Percentiles rank a stretch among this genome's conserved stretches.
Evolutionary conservation across 1,140 invertebrate species (phyloP).

Genomic region (Panonychus citri): DNA sequence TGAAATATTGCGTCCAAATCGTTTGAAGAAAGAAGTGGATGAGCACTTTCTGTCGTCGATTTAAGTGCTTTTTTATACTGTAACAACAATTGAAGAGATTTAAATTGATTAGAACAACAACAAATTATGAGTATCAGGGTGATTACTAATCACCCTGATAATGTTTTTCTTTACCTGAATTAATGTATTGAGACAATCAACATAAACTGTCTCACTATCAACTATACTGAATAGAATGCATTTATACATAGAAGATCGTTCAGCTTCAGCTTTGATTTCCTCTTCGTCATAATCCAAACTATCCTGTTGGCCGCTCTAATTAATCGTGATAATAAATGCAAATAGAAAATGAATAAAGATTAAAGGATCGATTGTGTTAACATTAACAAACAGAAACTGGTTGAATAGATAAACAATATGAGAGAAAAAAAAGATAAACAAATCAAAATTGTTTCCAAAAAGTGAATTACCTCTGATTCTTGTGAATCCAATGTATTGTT

Average conservation of each 20-base stretch:
- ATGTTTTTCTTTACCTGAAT: constrained; percentile 62
- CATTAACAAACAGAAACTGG: too few species aligned
- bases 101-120: constrained; percentile 1
- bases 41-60: constrained; percentile 57
- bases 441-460: neutral
- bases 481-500: neutral
- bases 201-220: constrained; percentile 67
- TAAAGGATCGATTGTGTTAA: too few species aligned
- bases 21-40: constrained; percentile 62
- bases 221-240: constrained; percentile 66
- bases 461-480: neutral
- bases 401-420: too few species aligned
- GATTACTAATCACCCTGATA: too few species aligned
- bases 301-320: neutral
- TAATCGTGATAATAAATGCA: neutral
- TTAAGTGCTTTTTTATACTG: constrained; percentile 81
- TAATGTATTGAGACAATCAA: constrained; percentile 65
- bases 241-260: constrained; percentile 46
- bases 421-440: too few species aligned
- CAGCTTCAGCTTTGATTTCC: constrained; percentile 33
- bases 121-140: too few species aligned
- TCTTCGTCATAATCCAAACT: neutral
- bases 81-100: constrained; percentile 14
- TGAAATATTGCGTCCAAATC: constrained; percentile 77
- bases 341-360: neutral